Evolutionary conservation across 2,797 vertebrate genomes (phyloP).

Genomic region (Labeo calbasu): DNA sequence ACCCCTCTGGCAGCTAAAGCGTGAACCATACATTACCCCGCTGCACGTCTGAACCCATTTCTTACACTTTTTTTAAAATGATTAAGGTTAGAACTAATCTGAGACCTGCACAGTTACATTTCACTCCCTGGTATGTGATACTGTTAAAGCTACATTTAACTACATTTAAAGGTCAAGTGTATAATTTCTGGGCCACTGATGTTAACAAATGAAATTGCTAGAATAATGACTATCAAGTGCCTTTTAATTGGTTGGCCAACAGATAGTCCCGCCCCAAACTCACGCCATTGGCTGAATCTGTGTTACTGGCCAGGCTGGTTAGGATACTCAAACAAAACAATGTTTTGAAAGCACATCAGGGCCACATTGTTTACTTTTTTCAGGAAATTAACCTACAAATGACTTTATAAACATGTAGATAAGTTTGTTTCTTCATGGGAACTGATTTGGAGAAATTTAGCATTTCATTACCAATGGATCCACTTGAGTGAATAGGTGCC

Average conservation of each 20-base stretch:
- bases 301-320: no score
- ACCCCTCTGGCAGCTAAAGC: conserved; percentile 22
- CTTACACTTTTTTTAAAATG: not conserved
- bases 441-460: not conserved
- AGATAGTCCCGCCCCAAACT: no score
- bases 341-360: not conserved
- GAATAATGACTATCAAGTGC: no score
- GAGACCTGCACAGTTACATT: not conserved
- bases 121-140: not conserved
- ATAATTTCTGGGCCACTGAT: not conserved
- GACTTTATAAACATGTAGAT: not conserved
- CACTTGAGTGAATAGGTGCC: not conserved
- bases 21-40: conserved; percentile 26
- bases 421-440: not conserved
- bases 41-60: conserved; percentile 30
- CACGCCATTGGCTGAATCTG: no score
- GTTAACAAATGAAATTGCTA: not conserved
- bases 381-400: no score
- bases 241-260: no score
- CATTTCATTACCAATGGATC: not conserved
- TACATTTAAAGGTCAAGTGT: not conserved
- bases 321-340: no score
- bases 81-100: not conserved
- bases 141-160: not conserved
- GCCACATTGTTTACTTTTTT: no score